Conservation (phyloP, 2,888 invertebrate genomes). For the Coenonympha arcania region DNA sequence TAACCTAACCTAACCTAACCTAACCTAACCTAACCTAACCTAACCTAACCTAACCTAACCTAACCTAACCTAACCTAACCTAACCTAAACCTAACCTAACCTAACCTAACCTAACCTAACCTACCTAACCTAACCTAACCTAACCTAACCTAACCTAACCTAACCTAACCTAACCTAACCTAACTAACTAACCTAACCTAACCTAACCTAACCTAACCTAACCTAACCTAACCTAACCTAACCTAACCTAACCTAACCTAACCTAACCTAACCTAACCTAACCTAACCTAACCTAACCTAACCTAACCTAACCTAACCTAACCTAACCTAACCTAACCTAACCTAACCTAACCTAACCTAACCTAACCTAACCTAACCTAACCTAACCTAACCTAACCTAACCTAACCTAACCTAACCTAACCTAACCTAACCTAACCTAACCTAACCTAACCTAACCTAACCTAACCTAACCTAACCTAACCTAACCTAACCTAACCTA, state of each 20-base stretch:
- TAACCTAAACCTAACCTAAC: slow-evolving; percentile 21
- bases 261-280: slow-evolving; percentile 22
- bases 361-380: slow-evolving; percentile 11
- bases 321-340: slow-evolving; percentile 23
- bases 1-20: slow-evolving; percentile 23
- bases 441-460: slow-evolving; percentile 32
- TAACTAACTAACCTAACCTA: too few species aligned
- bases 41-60: slow-evolving; percentile 24
- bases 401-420: not conserved
- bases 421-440: slow-evolving; percentile 16
- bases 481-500: slow-evolving; percentile 32
- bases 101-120: slow-evolving; percentile 17
- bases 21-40: slow-evolving; percentile 16
- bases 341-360: slow-evolving; percentile 24
- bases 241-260: slow-evolving; percentile 17
- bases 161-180: slow-evolving; percentile 31
- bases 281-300: slow-evolving; percentile 25
- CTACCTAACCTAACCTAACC: slow-evolving; percentile 16
- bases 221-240: slow-evolving; percentile 19
- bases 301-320: slow-evolving; percentile 25
- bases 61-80: slow-evolving; percentile 26
- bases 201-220: slow-evolving; percentile 20
- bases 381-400: not conserved
- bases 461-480: slow-evolving; percentile 31
- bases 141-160: slow-evolving; percentile 31